Conservation (phyloP, 1,140 invertebrate species). For the Penaeus indicus region DNA sequence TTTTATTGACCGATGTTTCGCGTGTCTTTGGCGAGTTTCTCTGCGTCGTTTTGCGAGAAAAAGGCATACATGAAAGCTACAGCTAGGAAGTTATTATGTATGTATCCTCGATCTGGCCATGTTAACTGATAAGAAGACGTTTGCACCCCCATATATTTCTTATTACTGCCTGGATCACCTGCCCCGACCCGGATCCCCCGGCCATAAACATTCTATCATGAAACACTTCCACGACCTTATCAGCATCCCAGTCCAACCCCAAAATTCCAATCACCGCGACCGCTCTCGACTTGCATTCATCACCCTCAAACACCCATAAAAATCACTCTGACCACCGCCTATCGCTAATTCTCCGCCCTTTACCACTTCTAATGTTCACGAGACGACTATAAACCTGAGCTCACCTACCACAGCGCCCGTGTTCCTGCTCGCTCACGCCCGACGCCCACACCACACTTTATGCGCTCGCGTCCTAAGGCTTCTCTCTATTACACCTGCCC, state of each 20-base stretch:
- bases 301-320: constrained; percentile 43
- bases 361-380: constrained; percentile 20
- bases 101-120: neutral
- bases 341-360: constrained; percentile 45
- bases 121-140: constrained; percentile 27
- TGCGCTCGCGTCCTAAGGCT: too few relatives aligned
- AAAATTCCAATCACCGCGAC: constrained; percentile 46
- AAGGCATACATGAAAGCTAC: neutral
- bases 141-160: constrained; percentile 9
- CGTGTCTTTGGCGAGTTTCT: too few relatives aligned
- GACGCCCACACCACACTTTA: too few relatives aligned
- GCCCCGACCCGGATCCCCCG: neutral
- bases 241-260: constrained; percentile 4
- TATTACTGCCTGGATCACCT: constrained; percentile 19
- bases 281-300: constrained; percentile 35
- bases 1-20: neutral
- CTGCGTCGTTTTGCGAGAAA: too few relatives aligned
- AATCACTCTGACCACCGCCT: constrained; percentile 41
- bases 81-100: neutral
- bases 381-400: neutral
- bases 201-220: constrained; percentile 22
- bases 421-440: neutral
- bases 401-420: neutral
- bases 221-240: constrained; percentile 34
- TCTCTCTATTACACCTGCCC: too few relatives aligned